Evolutionary conservation across 2,797 vertebrate species (phyloP).

Genomic region (Pampus argenteus): DNA sequence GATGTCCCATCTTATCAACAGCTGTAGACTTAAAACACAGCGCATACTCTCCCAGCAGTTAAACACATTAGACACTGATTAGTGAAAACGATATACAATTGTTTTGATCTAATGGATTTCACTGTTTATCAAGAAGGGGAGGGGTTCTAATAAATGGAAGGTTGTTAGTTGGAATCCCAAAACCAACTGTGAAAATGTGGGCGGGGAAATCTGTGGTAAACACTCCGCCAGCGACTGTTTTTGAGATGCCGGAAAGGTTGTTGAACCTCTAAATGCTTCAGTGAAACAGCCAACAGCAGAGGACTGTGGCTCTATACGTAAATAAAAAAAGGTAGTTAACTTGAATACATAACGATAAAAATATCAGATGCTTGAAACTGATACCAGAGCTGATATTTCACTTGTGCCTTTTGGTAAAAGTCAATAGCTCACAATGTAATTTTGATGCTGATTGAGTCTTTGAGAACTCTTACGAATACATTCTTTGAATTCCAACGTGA

Average conservation of each 20-base stretch:
- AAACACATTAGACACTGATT: slow-evolving; percentile 66
- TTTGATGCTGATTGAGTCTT: slow-evolving; percentile 40
- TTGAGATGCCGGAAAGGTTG: slow-evolving; percentile 14
- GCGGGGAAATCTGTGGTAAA: not conserved
- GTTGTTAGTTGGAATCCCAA: slow-evolving; percentile 41
- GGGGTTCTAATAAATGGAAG: slow-evolving; percentile 19
- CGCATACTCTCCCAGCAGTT: slow-evolving; percentile 54
- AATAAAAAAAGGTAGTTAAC: slow-evolving; percentile 31
- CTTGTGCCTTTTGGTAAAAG: slow-evolving; percentile 41
- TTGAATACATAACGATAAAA: slow-evolving; percentile 25
- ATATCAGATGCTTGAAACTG: slow-evolving; percentile 22
- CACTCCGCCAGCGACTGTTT: not conserved
- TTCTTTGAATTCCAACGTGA: slow-evolving; percentile 77
- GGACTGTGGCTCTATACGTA: not conserved
- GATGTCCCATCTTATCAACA: slow-evolving; percentile 75
- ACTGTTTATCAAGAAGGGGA: slow-evolving; percentile 42
- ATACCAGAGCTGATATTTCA: slow-evolving; percentile 44
- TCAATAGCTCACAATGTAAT: slow-evolving; percentile 37
- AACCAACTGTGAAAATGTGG: slow-evolving; percentile 2
- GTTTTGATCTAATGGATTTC: slow-evolving; percentile 68
- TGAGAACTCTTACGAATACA: slow-evolving; percentile 52
- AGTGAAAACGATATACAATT: slow-evolving; percentile 68
- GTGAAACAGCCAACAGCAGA: slow-evolving; percentile 4
- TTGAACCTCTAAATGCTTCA: not conserved
- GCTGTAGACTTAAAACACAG: slow-evolving; percentile 53